Evolutionary conservation across 2,113 vertebrate species (phyloP), one percentile per base, ranked within the genome.

Genomic region (Ceyx cyanopectus): DNA sequence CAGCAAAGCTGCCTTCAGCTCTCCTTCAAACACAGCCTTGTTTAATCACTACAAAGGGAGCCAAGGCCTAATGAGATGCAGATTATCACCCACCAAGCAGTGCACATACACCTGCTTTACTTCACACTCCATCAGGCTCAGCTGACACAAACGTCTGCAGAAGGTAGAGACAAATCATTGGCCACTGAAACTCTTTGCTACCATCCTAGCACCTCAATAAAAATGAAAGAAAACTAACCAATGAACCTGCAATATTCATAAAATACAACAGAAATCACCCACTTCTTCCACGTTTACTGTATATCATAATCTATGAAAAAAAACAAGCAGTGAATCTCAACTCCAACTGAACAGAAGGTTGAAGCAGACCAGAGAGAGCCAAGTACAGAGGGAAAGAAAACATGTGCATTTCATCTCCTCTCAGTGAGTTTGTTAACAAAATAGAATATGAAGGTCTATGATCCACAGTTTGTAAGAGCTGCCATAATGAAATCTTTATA

Each of bases 1-100:
- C 48, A 50, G 21, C 48, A 23, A 22, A 13, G 0, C 0, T 9
- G 51, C 12, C 7, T 20, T n/a, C 26, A 34, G 2, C 4, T 12
- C 12, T 68, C 84, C 78, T 40, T 26, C 14, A 84, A 87, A 46
- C 0, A 2, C 26, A 79, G 18, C 22, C 5, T n/a, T 81, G 13
- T 63, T 92, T 37, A 53, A 90, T 22, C 22, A 53, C 53, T 57
- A 23, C 16, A n/a, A 62, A 41, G 3, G 11, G 3, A 76, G 65
- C 37, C 0, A 4, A 92, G 37, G 7, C 62, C 24, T 18, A 45
- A 14, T 10, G 62, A 20, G 9, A 54, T 8, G 16, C 12, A 41
- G 5, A 8, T 79, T 45, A 53, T 45, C 26, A 23, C 37, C 22
- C 61, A 19, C 10, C 37, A 30, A 19, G 30, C 4, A 26, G 11